phyloP scores from a whole-genome alignment of 2,113 vertebrate species.

The Scopus umbretta region DNA sequence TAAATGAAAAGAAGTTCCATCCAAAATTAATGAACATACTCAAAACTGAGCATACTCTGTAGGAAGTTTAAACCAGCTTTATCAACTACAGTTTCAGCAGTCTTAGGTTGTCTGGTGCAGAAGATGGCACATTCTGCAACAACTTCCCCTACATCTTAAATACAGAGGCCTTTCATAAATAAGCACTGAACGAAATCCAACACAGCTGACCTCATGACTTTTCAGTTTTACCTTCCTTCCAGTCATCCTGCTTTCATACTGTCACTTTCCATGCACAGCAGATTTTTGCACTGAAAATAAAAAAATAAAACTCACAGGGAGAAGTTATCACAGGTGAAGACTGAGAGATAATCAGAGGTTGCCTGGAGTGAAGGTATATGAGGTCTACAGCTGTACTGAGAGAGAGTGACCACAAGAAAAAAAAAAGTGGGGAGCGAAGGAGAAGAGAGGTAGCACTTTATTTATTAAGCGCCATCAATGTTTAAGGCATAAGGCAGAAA shows the following conservation, averaged over 20 bases:
- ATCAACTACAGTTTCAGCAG: neutral
- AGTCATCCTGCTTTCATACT: neutral
- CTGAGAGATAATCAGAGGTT: neutral
- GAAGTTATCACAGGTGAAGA: neutral
- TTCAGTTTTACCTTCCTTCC: neutral
- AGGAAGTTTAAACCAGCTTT: neutral
- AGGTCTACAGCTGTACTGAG: neutral
- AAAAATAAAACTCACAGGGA: neutral
- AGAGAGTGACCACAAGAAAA: neutral
- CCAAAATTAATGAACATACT: neutral
- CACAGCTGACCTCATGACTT: neutral
- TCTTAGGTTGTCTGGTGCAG: neutral
- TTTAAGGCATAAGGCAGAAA: conserved; percentile 15
- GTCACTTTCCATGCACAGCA: neutral
- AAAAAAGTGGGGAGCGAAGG: neutral
- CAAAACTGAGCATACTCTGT: neutral
- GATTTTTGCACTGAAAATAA: neutral
- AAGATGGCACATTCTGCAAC: neutral
- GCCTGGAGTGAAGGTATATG: neutral
- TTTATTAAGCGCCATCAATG: conserved; percentile 16
- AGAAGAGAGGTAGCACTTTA: neutral
- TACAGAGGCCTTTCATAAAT: neutral
- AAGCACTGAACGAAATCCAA: neutral
- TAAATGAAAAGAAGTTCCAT: neutral
- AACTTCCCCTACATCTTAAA: neutral